Evolutionary conservation across 2,113 vertebrate genomes (phyloP).

Genomic region (Shinisaurus crocodilurus): DNA sequence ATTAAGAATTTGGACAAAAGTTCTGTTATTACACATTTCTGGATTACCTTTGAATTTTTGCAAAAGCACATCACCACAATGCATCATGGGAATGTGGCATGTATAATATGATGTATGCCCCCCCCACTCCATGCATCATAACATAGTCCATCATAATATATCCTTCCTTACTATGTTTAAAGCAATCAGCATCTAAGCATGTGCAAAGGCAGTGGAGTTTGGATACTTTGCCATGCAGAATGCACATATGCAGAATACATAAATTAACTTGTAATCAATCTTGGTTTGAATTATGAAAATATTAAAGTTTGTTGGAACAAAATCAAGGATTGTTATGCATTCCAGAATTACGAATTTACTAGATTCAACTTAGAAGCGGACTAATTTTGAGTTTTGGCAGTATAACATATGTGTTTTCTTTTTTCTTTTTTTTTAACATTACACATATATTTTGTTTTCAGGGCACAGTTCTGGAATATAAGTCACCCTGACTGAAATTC

Average conservation of each 20-base stretch:
- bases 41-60: not conserved
- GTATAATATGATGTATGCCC: not conserved
- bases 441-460: not conserved
- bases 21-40: not conserved
- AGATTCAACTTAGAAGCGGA: not conserved
- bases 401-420: too few relatives aligned
- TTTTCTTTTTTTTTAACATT: not conserved
- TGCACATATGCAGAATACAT: not conserved
- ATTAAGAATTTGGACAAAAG: not conserved
- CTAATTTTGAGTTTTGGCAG: not conserved
- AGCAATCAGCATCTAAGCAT: too few relatives aligned
- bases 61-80: not conserved
- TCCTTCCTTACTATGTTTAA: not conserved
- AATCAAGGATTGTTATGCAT: not conserved
- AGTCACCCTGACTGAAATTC: not conserved
- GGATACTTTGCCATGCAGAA: not conserved
- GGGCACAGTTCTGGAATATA: too few relatives aligned
- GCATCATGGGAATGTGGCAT: not conserved
- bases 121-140: not conserved
- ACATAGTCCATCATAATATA: not conserved
- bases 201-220: too few relatives aligned
- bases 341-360: not conserved
- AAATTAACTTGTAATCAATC: not conserved
- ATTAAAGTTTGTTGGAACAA: not conserved
- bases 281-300: not conserved